Percentiles rank a stretch among this genome's conserved stretches.
Evolutionary conservation across 2,888 invertebrate genomes (phyloP).

Genomic region (Tinea trinotella): DNA sequence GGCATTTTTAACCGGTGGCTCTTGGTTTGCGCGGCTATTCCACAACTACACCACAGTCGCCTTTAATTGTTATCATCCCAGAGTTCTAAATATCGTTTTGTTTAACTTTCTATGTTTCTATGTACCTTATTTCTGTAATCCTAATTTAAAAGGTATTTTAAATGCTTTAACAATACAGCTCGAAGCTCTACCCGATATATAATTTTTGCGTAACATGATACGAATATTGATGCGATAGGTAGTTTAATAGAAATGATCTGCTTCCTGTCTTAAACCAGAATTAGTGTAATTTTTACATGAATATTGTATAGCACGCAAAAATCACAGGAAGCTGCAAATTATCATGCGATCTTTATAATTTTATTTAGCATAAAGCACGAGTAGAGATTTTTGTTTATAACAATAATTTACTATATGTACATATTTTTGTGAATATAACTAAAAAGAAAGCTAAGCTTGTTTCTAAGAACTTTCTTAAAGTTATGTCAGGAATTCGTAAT

Average conservation of each 20-base stretch:
- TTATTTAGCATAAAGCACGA: conserved; percentile 1
- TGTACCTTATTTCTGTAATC: no score
- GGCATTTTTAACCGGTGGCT: no score
- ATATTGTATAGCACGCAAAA: background rate
- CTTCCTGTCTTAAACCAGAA: background rate
- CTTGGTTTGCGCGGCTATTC: no score
- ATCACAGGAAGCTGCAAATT: conserved; percentile 17
- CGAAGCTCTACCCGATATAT: background rate
- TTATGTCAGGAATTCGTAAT: no score
- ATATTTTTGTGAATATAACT: background rate
- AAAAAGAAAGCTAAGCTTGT: background rate
- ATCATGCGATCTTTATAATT: conserved; percentile 2
- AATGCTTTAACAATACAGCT: background rate
- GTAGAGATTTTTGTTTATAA: background rate
- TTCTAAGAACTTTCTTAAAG: no score
- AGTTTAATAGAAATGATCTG: conserved; percentile 1
- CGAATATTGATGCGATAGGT: no score
- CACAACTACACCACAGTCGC: no score
- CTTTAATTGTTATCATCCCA: no score
- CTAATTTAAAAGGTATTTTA: background rate
- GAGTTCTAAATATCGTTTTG: no score
- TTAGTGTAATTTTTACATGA: background rate
- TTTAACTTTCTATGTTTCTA: no score
- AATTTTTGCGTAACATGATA: conserved; percentile 5
- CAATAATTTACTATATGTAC: background rate